A percentile compares a stretch with the other conserved stretches of the same genome.
Evolutionary conservation across 2,888 invertebrate genomes (phyloP).

Genomic region (Octonoba sinensis): DNA sequence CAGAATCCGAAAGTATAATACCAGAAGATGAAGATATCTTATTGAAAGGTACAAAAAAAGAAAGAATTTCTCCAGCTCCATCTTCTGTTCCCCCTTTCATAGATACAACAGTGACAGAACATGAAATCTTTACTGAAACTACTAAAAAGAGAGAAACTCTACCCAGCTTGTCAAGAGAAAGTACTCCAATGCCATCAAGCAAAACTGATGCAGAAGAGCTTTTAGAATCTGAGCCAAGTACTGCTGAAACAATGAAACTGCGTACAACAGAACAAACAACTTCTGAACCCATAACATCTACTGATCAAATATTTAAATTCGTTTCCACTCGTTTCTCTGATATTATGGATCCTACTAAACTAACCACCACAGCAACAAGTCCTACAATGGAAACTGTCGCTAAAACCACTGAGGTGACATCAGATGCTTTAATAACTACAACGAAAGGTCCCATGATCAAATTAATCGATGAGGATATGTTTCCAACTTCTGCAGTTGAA

Average conservation of each 20-base stretch:
- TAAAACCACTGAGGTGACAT: not conserved
- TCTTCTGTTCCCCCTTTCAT: not conserved
- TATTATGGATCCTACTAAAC: constrained; percentile 1
- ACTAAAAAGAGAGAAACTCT: constrained; percentile 17
- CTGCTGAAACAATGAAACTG: not conserved
- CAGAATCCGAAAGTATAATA: not conserved
- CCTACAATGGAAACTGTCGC: not conserved
- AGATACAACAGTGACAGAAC: constrained; percentile 4
- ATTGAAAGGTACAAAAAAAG: not conserved
- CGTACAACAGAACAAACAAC: not conserved
- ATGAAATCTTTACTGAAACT: constrained; percentile 33
- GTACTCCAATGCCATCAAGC: constrained; percentile 2
- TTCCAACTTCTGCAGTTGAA: not conserved
- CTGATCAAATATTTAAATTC: constrained; percentile 50
- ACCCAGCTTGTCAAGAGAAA: constrained; percentile 24
- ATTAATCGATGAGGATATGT: not conserved
- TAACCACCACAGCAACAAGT: not conserved
- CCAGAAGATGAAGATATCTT: not conserved
- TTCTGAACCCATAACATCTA: not conserved
- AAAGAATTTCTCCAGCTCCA: not conserved
- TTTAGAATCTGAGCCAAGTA: not conserved
- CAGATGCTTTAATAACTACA: not conserved
- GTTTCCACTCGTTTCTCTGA: constrained; percentile 54
- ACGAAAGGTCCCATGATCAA: not conserved
- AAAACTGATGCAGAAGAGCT: not conserved